These are phyloP conservation scores for Euplexia lucipara DNA, from an alignment of 2,888 invertebrate species.

Conservation along the genomic window DNA sequence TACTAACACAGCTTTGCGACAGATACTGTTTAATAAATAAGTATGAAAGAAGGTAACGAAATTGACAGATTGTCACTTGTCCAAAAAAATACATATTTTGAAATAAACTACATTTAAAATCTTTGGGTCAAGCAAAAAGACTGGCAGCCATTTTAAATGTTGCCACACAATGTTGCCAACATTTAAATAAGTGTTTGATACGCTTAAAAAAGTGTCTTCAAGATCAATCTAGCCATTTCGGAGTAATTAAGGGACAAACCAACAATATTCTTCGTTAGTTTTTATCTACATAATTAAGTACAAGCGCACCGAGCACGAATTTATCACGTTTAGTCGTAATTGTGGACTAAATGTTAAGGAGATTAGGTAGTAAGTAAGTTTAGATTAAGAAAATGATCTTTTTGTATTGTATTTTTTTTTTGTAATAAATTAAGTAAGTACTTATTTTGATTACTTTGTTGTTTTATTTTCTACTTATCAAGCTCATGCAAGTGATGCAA, in stretches of 20 bases:
- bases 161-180: not conserved
- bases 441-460: slow-evolving; percentile 47
- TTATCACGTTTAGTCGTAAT: slow-evolving; percentile 20
- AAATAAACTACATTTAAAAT: not conserved
- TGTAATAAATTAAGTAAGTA: slow-evolving; percentile 66
- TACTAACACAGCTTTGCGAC: too few species aligned
- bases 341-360: slow-evolving; percentile 34
- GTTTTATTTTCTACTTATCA: too few species aligned
- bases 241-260: slow-evolving; percentile 2
- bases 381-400: slow-evolving; percentile 41
- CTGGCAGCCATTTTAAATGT: slow-evolving; percentile 1
- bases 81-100: too few species aligned
- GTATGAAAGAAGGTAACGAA: too few species aligned
- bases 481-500: too few species aligned
- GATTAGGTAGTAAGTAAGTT: slow-evolving; percentile 43
- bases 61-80: too few species aligned
- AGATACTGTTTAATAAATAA: too few species aligned
- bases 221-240: not conserved
- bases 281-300: slow-evolving; percentile 46
- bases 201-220: not conserved
- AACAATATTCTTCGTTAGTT: slow-evolving; percentile 20
- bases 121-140: not conserved
- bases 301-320: slow-evolving; percentile 45
- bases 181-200: not conserved
- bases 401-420: slow-evolving; percentile 64